Base-by-base conservation (phyloP, 2,113 vertebrate species). In the Gallinago paraguaiae region DNA sequence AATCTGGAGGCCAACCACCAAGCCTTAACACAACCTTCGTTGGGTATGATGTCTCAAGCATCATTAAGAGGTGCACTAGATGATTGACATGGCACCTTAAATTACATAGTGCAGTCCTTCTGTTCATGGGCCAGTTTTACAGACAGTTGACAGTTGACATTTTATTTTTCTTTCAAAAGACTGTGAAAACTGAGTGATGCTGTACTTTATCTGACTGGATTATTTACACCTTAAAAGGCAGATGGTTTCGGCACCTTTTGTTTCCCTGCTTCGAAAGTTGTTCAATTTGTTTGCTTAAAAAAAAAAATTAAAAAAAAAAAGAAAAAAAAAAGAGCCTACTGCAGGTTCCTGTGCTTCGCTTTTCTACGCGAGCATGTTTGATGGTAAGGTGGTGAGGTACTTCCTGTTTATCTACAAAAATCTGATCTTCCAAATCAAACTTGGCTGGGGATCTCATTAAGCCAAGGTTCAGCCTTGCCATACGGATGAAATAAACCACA, bases 381-480 rank as follows among this genome's bases (percentile, higher is more conserved):
- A 77, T 41, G 71, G 43, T 60, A 31, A 75, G 3, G 27, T 65
- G 60, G 31, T 80, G 31, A 85, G 48, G 17, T 43, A 37, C 67
- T 90, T 88, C 86, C 82, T 92, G 68, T 88, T 80, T 74, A n/a
- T 69, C 76, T 93, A 35, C 71, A 90, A 51, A 92, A 93, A 81
- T 61, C 37, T 65, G 25, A 39, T 46, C 41, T 80, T 82, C 67
- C 68, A 82, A 48, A 56, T 53, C 63, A 86, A 57, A 65, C 31
- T 23, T 27, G 17, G 7, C 20, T 56, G 35, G 50, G 59, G 59
- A 95, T 35, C 20, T 90, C 41, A 33, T 35, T 45, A 68, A 77
- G 25, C 30, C 53, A 43, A 39, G 30, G 20, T 37, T 95, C 46
- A 35, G 48, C 50, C 54, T 86, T 56, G 25, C 20, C 11, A 1